phyloP scores from a whole-genome alignment of 2,888 invertebrate species.

The Dioctria rufipes region DNA sequence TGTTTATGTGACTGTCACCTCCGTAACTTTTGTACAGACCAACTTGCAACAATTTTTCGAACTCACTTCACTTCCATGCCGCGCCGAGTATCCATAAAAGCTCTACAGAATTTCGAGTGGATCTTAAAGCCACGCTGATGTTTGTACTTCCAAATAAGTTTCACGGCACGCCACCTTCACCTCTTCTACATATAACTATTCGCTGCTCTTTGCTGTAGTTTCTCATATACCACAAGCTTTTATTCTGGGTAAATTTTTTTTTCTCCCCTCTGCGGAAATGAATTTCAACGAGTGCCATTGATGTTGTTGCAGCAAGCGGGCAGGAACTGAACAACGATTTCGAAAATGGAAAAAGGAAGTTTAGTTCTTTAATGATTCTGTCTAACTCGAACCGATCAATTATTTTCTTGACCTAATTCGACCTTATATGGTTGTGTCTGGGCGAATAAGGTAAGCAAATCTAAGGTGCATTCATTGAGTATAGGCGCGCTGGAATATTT shows the following conservation, averaged over 20 bases:
- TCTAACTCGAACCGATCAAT: background rate
- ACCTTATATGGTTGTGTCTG: background rate
- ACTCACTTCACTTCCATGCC: background rate
- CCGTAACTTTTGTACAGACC: background rate
- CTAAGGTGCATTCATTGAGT: background rate
- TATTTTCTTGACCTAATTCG: slow-evolving; percentile 5
- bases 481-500: background rate
- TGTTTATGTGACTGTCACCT: background rate
- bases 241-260: background rate
- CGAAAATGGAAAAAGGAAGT: background rate
- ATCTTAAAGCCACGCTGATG: background rate
- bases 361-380: background rate
- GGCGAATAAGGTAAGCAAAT: background rate
- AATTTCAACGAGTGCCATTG: background rate
- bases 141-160: background rate
- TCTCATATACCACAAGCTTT: background rate
- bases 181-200: background rate
- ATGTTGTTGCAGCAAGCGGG: background rate
- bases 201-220: background rate
- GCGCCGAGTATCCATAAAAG: background rate
- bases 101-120: background rate
- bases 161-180: background rate
- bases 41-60: background rate
- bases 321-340: too few species aligned
- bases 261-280: too few species aligned